Evolutionary conservation across 92 coral and sea anemone genomes (phyloP), one percentile per base, ranked within the genome.

Genomic region (Nematostella vectensis): DNA sequence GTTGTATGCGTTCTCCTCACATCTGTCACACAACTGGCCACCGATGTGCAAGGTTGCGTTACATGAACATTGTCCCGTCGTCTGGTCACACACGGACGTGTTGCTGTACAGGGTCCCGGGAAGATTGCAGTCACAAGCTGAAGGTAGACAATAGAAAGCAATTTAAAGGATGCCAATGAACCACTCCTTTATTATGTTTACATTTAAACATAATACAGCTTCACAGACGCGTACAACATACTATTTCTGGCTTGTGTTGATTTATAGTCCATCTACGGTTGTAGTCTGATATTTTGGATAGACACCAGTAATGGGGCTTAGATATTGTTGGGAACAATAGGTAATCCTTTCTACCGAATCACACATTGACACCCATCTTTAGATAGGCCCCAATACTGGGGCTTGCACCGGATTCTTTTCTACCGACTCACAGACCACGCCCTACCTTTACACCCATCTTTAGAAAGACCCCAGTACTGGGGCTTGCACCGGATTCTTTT

Each of bases 31-130:
- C 50, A 62, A 68, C 59, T 80, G 63, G 39, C 96, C 96, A 16
- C 87, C 86, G 30, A 81, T 72, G 44, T 69, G 59, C 23, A 72
- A 67, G 17, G 94, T 71, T 31, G 81, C 72, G 60, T 88, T 88
- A 71, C 96, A 88, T 33, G 64, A 28, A 22, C 96, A 88, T 72
- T 88, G 96, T 13, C 96, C 94, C 1, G 94, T 88, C 39, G 59
- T 50, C 58, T 59, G 59, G 51, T 88, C 78, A 47, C 96, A 88
- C 37, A 52, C 12, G 47, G 88, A 67, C 12, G 62, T 59, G 69
- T 88, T 88, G 31, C 85, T 70, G 31, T 63, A 48, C 31, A 30
- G 38, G 1, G 96, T 83, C 2, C 94, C 88, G 29, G 57, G 70
- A 1, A 54, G 47, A 73, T 76, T 58, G 53, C 96, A 88, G 17